These are phyloP conservation scores for Acleris emargana DNA, from an alignment of 2,888 invertebrate genomes.

Conservation along the genomic window DNA sequence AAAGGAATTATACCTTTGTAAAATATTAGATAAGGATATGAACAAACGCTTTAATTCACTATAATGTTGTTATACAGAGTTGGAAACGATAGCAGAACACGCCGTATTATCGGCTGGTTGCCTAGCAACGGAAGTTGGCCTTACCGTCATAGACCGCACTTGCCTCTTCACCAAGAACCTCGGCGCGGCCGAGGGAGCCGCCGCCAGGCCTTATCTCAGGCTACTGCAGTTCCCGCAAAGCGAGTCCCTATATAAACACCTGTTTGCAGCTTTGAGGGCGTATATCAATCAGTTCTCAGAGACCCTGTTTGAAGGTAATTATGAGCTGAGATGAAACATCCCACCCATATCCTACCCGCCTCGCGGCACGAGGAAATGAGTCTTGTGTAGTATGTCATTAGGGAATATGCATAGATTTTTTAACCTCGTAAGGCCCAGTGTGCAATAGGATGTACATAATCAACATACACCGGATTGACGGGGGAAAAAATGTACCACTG, in stretches of 20 bases:
- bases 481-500: too few relatives aligned
- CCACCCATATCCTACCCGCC: neutral
- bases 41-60: neutral
- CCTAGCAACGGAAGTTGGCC: constrained; percentile 94
- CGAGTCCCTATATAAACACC: constrained; percentile 94
- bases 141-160: constrained; percentile 93
- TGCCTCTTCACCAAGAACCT: constrained; percentile 93
- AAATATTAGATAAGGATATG: neutral
- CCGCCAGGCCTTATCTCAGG: constrained; percentile 94
- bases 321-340: neutral
- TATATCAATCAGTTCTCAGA: constrained; percentile 96
- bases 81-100: constrained; percentile 75
- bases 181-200: constrained; percentile 89
- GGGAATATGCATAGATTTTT: too few relatives aligned
- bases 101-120: constrained; percentile 73
- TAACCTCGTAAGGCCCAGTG: too few relatives aligned
- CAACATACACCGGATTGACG: too few relatives aligned
- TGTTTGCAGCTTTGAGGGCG: constrained; percentile 95
- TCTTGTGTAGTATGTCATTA: too few relatives aligned
- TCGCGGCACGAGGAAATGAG: too few relatives aligned
- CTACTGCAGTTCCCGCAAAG: constrained; percentile 95
- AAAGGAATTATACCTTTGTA: too few relatives aligned
- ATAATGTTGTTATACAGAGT: constrained; percentile 51
- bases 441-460: too few relatives aligned
- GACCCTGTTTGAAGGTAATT: constrained; percentile 90